A percentile compares a stretch with the other conserved stretches of the same genome.
Evolutionary conservation across 2,113 vertebrate genomes (phyloP).

Genomic region (mouse (Mus musculus)): DNA sequence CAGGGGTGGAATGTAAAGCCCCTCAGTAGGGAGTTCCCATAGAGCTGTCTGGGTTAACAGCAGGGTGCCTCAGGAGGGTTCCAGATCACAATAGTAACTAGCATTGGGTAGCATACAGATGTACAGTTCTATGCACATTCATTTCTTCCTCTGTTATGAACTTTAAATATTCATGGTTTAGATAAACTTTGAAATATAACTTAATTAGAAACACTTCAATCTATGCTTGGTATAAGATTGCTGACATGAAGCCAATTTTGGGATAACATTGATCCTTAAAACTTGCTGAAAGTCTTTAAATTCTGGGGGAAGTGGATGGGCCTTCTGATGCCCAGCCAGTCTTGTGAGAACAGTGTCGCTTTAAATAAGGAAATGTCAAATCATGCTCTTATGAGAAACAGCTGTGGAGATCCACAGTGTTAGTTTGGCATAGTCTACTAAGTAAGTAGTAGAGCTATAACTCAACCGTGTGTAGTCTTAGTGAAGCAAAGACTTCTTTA

Average conservation of each 20-base stretch:
- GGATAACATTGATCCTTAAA: background rate
- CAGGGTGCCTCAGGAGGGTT: too few species aligned
- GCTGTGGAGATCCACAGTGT: background rate
- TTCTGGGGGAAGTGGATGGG: background rate
- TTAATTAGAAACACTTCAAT: background rate
- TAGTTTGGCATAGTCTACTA: background rate
- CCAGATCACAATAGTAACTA: background rate
- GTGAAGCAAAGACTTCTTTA: background rate
- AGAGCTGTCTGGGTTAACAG: background rate
- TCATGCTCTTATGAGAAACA: slow-evolving; percentile 55
- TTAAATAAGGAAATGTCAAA: slow-evolving; percentile 20
- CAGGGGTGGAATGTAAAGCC: background rate
- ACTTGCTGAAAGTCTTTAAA: background rate
- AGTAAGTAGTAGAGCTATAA: background rate
- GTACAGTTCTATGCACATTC: background rate
- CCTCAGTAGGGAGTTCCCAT: background rate
- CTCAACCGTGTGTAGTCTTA: background rate
- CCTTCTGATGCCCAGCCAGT: background rate
- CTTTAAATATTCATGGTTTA: background rate
- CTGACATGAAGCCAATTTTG: background rate
- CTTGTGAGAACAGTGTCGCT: background rate
- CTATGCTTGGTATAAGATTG: background rate
- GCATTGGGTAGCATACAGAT: background rate
- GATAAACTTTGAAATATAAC: background rate
- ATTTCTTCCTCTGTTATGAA: background rate